A percentile compares a stretch with the other conserved stretches of the same genome.
These are phyloP conservation scores for Pleuronectes platessa DNA, from an alignment of 2,113 vertebrate genomes.

Conservation along the genomic window DNA sequence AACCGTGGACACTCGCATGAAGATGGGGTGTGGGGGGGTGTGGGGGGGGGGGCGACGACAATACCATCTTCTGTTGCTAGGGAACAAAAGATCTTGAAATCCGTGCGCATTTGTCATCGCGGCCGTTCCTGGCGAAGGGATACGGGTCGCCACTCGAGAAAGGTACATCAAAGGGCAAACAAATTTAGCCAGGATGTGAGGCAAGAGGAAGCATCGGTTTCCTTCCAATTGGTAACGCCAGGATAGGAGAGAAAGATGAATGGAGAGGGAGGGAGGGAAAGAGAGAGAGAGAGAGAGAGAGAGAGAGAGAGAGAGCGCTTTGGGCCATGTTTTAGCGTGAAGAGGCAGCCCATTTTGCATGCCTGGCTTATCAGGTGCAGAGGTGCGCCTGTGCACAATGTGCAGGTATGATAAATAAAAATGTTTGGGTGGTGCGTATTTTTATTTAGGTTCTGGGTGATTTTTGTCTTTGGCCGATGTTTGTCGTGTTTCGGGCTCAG, in stretches of 20 bases:
- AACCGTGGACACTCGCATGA: neutral
- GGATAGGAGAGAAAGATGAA: slow-evolving; percentile 42
- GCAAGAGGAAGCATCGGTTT: slow-evolving; percentile 55
- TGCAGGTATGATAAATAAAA: slow-evolving; percentile 62
- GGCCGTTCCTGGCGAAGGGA: slow-evolving; percentile 31
- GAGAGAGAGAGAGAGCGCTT: slow-evolving; percentile 20
- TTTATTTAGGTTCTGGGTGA: slow-evolving; percentile 33
- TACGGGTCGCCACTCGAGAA: slow-evolving; percentile 38
- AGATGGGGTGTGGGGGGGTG: neutral
- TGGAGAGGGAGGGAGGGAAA: neutral
- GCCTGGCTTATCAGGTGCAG: slow-evolving; percentile 47
- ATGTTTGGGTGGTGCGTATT: slow-evolving; percentile 28
- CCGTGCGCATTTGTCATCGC: slow-evolving; percentile 55
- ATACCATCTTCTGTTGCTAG: slow-evolving; percentile 55
- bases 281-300: neutral
- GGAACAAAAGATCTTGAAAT: slow-evolving; percentile 62
- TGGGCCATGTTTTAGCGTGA: slow-evolving; percentile 62
- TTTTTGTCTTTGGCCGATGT: slow-evolving; percentile 45
- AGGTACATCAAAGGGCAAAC: slow-evolving; percentile 64
- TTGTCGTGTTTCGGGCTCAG: slow-evolving; percentile 28
- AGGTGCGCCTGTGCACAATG: slow-evolving; percentile 41
- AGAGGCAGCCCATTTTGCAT: slow-evolving; percentile 54
- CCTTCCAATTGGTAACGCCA: slow-evolving; percentile 47
- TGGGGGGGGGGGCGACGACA: neutral
- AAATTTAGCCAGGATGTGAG: slow-evolving; percentile 57